Conservation (phyloP, 2,797 vertebrate species). For the Sparus aurata region DNA sequence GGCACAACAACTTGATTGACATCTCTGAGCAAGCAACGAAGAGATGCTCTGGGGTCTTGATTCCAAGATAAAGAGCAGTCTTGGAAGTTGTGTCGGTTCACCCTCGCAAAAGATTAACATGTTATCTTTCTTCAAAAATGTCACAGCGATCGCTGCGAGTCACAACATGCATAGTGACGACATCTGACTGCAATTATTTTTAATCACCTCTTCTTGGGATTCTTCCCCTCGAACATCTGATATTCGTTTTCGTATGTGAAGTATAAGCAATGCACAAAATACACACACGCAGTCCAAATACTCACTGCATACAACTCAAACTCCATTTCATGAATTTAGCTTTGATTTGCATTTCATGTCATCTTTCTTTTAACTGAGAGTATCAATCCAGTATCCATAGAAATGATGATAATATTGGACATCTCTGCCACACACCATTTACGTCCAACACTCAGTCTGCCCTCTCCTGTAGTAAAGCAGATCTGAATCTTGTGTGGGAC, state of each 20-base stretch:
- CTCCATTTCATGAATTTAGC: not conserved
- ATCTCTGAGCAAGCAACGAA: constrained; percentile 36
- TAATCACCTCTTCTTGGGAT: constrained; percentile 24
- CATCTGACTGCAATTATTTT: constrained; percentile 49
- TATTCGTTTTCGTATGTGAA: constrained; percentile 8
- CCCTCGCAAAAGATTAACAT: constrained; percentile 46
- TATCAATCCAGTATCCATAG: not conserved
- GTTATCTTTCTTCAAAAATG: constrained; percentile 46
- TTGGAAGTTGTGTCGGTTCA: constrained; percentile 46
- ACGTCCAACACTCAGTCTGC: constrained; percentile 6
- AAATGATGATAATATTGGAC: constrained; percentile 7
- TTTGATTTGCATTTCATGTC: constrained; percentile 14
- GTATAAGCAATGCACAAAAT: not conserved
- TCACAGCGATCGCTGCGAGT: constrained; percentile 20
- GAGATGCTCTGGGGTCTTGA: constrained; percentile 54
- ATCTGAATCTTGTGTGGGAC: not conserved
- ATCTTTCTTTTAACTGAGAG: constrained; percentile 25
- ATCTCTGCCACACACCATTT: not conserved
- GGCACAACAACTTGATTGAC: constrained; percentile 60
- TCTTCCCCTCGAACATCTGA: not conserved
- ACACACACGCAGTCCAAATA: not conserved
- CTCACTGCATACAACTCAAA: not conserved
- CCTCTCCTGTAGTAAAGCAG: not conserved
- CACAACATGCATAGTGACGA: constrained; percentile 42
- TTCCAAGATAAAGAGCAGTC: constrained; percentile 55